Evolutionary conservation across 2,888 invertebrate species (phyloP), one percentile per base, ranked within the genome.

Genomic region (Pyrrhosoma nymphula): DNA sequence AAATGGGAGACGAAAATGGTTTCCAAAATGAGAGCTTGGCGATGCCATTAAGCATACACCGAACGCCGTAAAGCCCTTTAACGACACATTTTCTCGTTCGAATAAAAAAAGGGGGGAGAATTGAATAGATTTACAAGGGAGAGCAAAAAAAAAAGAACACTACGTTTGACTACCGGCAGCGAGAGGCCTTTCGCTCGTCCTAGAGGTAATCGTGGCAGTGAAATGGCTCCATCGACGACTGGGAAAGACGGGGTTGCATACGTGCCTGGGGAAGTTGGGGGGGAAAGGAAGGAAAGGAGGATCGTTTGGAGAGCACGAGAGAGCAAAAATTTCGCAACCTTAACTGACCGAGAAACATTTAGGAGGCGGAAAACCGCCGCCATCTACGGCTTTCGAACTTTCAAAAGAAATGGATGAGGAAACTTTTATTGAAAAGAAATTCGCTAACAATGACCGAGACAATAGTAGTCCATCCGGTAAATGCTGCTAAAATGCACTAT

Each of bases 121-220:
- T 82, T 35, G 82, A 82, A 82, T 82, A 82, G 35, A 35, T 82
- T 82, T 82, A 82, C 82, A 82, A 82, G 82, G 82, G 30, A 82
- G 0, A 30, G 82, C 35, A 82, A 35, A 82, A 82, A 30, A 82
- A 30, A 35, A 8, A 20, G 60, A 60, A 60, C 12, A 35, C 12
- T 82, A 35, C 35, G 35, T 82, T 16, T 35, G 82, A 82, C 35
- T 82, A 35, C 82, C 35, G 18, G 30, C 35, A n/a, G 82, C 14
- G 35, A 26, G 16, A 35, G 82, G 82, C 14, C 82, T 82, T 82
- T 35, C 82, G 35, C 82, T 82, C 82, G 23, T 26, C 69, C 69
- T n/a, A 23, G 69, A n/a, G 69, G 82, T 82, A 35, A 82, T 82
- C 82, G 82, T 35, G 82, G 82, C 30, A 14, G 16, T 16, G 30